Evolutionary conservation across 2,797 vertebrate species (phyloP).

Genomic region (Macroramphosus scolopax): DNA sequence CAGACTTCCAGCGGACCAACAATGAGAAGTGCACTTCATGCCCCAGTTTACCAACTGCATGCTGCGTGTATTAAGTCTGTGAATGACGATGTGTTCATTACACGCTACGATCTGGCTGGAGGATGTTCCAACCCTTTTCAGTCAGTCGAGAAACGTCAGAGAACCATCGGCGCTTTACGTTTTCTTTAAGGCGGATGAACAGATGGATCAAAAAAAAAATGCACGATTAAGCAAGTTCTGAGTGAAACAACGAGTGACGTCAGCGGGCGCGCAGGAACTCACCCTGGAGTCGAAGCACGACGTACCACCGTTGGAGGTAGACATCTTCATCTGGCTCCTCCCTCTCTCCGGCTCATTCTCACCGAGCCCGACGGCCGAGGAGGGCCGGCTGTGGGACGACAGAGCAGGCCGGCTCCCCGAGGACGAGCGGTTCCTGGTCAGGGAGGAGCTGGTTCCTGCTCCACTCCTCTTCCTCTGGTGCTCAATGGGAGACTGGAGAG

Average conservation of each 20-base stretch:
- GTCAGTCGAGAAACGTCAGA: no score
- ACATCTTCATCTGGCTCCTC: conserved; percentile 79
- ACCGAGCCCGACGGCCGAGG: conserved; percentile 42
- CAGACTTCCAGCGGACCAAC: conserved; percentile 1
- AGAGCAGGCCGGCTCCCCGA: conserved; percentile 79
- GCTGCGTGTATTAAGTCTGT: neutral
- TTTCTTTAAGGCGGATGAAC: no score
- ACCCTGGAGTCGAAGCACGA: conserved; percentile 89
- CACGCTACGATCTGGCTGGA: no score
- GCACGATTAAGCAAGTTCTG: no score
- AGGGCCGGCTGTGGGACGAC: conserved; percentile 82
- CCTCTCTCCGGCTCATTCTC: conserved; percentile 63
- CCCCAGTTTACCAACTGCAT: conserved; percentile 4
- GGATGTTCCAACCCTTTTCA: no score
- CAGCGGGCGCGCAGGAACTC: no score
- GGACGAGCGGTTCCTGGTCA: conserved; percentile 81
- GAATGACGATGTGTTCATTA: neutral
- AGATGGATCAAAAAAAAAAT: no score
- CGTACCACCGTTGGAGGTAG: conserved; percentile 91
- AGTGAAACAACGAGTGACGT: no score
- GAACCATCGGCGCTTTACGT: no score
- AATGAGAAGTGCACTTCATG: conserved; percentile 1
- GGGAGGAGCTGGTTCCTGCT: conserved; percentile 72
- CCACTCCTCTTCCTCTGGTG: conserved; percentile 89
- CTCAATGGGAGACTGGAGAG: conserved; percentile 94